phyloP scores from a whole-genome alignment of 1,140 invertebrate genomes.

The Rhagoletis pomonella region DNA sequence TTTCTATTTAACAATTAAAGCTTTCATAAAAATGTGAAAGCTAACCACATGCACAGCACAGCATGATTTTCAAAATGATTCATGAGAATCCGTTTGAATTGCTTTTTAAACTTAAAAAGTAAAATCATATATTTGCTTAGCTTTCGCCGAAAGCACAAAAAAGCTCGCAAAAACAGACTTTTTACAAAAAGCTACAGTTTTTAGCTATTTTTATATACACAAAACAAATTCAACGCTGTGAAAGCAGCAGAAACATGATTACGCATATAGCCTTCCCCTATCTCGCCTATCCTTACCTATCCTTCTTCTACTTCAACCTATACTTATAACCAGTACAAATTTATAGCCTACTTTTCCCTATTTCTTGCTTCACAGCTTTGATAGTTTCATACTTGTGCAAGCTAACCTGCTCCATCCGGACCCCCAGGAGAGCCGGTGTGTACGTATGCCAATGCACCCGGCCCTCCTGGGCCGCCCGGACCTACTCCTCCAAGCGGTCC shows the following conservation, averaged over 20 bases:
- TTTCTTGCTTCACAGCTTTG: too few species aligned
- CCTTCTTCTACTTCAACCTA: too few species aligned
- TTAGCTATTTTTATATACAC: background rate
- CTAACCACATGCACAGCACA: background rate
- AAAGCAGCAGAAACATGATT: background rate
- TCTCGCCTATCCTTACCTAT: too few species aligned
- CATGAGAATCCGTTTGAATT: too few species aligned
- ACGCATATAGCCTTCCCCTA: background rate
- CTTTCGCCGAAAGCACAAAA: too few species aligned
- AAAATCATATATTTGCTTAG: too few species aligned
- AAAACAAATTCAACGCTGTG: background rate
- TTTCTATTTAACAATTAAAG: background rate
- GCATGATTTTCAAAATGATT: too few species aligned
- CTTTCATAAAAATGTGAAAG: background rate
- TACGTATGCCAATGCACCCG: constrained; percentile 55
- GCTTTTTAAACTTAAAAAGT: too few species aligned
- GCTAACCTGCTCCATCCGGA: constrained; percentile 71
- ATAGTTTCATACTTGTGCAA: constrained; percentile 6
- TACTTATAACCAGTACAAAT: too few species aligned
- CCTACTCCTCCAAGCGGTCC: constrained; percentile 43
- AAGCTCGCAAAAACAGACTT: background rate
- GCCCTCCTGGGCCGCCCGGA: constrained; percentile 52
- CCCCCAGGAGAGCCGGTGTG: constrained; percentile 72
- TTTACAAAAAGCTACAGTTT: background rate
- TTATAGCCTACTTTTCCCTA: background rate